A percentile compares a stretch with the other conserved stretches of the same genome.
These are phyloP conservation scores for Poecile atricapillus DNA, from an alignment of 2,113 vertebrate species.

Conservation along the genomic window DNA sequence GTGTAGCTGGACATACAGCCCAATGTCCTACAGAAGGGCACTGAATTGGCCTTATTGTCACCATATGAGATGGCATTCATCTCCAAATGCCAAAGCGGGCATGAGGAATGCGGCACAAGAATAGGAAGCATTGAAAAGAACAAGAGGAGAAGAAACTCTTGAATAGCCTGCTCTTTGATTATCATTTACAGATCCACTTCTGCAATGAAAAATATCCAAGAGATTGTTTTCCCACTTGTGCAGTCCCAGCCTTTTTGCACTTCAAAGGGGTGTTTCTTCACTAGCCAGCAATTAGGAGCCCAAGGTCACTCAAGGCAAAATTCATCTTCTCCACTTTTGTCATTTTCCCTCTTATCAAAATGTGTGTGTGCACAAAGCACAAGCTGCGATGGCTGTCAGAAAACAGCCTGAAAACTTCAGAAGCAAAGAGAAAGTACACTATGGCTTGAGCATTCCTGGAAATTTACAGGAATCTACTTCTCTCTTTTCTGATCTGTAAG, in stretches of 20 bases:
- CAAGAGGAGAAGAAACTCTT: background rate
- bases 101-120: conserved; percentile 21
- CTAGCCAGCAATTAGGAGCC: conserved; percentile 25
- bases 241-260: conserved; percentile 2
- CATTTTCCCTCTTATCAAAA: conserved; percentile 7
- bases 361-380: background rate
- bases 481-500: background rate
- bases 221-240: conserved; percentile 10
- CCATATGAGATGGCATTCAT: conserved; percentile 49
- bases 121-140: conserved; percentile 23
- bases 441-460: background rate
- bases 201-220: background rate
- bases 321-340: background rate
- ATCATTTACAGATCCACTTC: conserved; percentile 38
- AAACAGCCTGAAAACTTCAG: background rate
- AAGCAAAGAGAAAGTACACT: background rate
- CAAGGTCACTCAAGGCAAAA: conserved; percentile 43
- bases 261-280: conserved; percentile 30
- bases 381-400: background rate
- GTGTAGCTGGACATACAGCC: background rate
- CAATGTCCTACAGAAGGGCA: conserved; percentile 15
- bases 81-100: conserved; percentile 28
- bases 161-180: conserved; percentile 13
- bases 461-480: background rate
- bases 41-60: conserved; percentile 40